phyloP scores from a whole-genome alignment of 2,888 invertebrate species.

The Asteroscopus sphinx region DNA sequence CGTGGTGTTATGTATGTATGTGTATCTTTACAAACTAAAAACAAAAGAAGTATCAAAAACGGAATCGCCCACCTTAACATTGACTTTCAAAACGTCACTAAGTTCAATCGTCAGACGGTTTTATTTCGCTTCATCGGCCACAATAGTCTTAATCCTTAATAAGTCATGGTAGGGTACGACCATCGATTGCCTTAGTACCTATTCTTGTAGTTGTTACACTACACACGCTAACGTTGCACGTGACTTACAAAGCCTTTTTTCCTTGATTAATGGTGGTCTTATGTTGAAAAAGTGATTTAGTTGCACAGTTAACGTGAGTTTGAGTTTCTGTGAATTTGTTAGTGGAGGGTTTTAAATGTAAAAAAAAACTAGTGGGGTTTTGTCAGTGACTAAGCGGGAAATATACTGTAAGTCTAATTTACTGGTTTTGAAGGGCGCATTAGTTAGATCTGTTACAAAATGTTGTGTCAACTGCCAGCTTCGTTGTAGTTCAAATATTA shows the following conservation, averaged over 20 bases:
- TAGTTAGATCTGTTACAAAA: too few relatives aligned
- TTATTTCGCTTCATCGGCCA: conserved; percentile 36
- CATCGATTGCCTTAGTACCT: conserved; percentile 70
- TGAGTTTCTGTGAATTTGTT: background rate
- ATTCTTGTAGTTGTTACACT: conserved; percentile 71
- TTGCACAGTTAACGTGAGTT: conserved; percentile 29
- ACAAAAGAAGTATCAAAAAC: too few relatives aligned
- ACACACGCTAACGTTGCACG: conserved; percentile 69
- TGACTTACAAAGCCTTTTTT: conserved; percentile 42
- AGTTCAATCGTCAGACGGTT: background rate
- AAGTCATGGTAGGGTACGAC: conserved; percentile 42
- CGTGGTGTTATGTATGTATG: too few relatives aligned
- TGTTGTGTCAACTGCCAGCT: too few relatives aligned
- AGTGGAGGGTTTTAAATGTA: background rate
- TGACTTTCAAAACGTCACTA: too few relatives aligned
- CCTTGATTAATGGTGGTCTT: conserved; percentile 27
- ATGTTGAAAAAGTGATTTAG: conserved; percentile 30
- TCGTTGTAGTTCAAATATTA: too few relatives aligned
- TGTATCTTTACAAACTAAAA: too few relatives aligned
- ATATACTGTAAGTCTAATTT: background rate
- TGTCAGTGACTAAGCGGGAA: background rate
- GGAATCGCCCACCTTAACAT: too few relatives aligned
- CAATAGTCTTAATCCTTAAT: conserved; percentile 45
- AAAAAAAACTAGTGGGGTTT: background rate
- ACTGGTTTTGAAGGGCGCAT: too few relatives aligned